phyloP scores from a whole-genome alignment of 1,140 invertebrate genomes.

The Holotrichia oblita region DNA sequence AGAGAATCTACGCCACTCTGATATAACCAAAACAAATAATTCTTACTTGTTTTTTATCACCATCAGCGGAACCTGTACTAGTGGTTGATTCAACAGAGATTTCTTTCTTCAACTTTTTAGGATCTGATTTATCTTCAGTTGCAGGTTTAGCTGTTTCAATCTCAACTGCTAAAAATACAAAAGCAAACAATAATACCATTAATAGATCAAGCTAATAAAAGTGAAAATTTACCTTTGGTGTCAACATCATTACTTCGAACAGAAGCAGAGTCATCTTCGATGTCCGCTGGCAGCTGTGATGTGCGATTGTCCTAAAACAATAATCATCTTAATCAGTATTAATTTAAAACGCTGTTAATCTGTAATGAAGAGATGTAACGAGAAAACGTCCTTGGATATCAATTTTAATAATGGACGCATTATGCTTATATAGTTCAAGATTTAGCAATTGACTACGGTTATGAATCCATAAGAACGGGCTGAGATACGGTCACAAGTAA shows the following conservation, averaged over 20 bases:
- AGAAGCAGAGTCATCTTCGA: slow-evolving; percentile 89
- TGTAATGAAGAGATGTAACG: slow-evolving; percentile 18
- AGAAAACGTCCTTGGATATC: neutral
- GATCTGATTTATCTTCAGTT: slow-evolving; percentile 55
- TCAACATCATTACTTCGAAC: slow-evolving; percentile 81
- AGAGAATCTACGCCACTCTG: no score
- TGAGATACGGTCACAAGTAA: no score
- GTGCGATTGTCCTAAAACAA: slow-evolving; percentile 81
- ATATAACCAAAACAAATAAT: no score
- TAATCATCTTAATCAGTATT: slow-evolving; percentile 39
- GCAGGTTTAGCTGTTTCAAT: slow-evolving; percentile 48
- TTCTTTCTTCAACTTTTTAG: slow-evolving; percentile 62
- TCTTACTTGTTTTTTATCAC: slow-evolving; percentile 65
- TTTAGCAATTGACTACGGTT: no score
- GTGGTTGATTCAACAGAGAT: slow-evolving; percentile 60
- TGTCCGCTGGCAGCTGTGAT: slow-evolving; percentile 85
- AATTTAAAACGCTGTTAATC: slow-evolving; percentile 24
- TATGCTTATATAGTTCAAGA: neutral
- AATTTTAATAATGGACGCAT: neutral
- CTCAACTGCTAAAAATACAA: slow-evolving; percentile 51
- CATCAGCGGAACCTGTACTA: slow-evolving; percentile 50
- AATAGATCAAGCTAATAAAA: neutral
- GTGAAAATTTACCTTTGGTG: slow-evolving; percentile 68
- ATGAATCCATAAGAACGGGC: no score
- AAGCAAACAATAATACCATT: slow-evolving; percentile 5